Base-by-base conservation (phyloP, 37 sponge, comb jelly and placozoan genomes). In the Mnemiopsis leidyi region DNA sequence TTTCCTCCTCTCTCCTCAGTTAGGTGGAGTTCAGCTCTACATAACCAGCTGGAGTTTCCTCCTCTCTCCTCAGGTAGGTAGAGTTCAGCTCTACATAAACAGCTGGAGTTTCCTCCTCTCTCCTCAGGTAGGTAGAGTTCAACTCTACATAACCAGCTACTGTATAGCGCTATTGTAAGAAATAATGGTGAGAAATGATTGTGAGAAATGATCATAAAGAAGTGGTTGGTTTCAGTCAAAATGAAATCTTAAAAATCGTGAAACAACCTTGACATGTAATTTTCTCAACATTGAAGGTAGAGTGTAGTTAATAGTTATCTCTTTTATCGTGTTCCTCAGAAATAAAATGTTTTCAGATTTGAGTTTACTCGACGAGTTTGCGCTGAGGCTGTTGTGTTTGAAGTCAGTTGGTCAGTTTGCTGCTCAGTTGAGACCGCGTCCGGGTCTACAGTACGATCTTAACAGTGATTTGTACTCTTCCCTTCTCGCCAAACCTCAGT, bases 11-110 rank as follows among this genome's bases (percentile, higher is more conserved):
- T 79, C 16, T 79, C n/a, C n/a, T n/a, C n/a, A n/a, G n/a, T n/a
- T n/a, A n/a, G n/a, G n/a, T n/a, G n/a, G n/a, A n/a, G n/a, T n/a
- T 85, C 90, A 40, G 39, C 90, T 32, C 90, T 85, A 25, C 90
- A 85, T 37, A 40, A 39, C 29, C 90, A 85, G 36, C 90, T 85
- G 24, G 35, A 23, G 16, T 85, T 85, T 61, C 90, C 90, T 40
- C 90, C 90, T 0, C 39, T 85, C 3, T 85, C 90, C 1, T 61
- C 90, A 85, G 90, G 90, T 85, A 7, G 13, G 82, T n/a, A n/a
- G n/a, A n/a, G n/a, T 18, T 79, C 82, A 36, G 35, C 82, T 26
- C 82, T 79, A 21, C 82, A 79, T 38, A 35, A 79, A 21, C 82
- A 79, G 35, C 82, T 79, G 23, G 26, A 21, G 5, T 79, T 79